Percentiles rank a stretch among this genome's conserved stretches.
phyloP scores from a whole-genome alignment of 2,888 invertebrate genomes.

The Xestia rhomboidea region DNA sequence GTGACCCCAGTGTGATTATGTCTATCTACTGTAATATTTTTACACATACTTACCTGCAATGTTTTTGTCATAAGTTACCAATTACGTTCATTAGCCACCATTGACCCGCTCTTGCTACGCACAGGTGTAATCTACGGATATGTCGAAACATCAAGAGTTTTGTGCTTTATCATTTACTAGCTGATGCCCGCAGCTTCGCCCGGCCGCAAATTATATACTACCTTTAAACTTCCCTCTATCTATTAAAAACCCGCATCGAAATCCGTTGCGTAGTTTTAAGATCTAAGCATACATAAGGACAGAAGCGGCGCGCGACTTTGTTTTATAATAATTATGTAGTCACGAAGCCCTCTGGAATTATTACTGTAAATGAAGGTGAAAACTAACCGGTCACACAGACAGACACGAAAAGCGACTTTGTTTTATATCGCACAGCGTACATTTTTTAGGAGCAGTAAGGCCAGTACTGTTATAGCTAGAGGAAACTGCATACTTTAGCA shows the following conservation, averaged over 20 bases:
- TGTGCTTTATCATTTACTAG: no score
- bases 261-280: no score
- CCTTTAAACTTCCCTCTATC: no score
- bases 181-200: no score
- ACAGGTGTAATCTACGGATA: background rate
- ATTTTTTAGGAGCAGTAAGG: background rate
- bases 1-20: background rate
- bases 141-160: background rate
- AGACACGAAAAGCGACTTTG: no score
- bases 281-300: no score
- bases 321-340: no score
- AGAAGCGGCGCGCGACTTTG: no score
- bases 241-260: no score
- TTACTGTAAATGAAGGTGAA: background rate
- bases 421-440: background rate
- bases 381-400: background rate
- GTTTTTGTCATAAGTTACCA: background rate
- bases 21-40: constrained; percentile 10
- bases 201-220: no score
- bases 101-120: background rate
- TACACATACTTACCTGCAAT: constrained; percentile 17
- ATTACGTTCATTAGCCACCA: background rate
- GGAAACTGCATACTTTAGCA: background rate
- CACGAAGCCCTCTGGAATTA: background rate
- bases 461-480: background rate